These are phyloP conservation scores for Temnothorax unifasciatus DNA, from an alignment of 2,888 invertebrate species.

Conservation along the genomic window DNA sequence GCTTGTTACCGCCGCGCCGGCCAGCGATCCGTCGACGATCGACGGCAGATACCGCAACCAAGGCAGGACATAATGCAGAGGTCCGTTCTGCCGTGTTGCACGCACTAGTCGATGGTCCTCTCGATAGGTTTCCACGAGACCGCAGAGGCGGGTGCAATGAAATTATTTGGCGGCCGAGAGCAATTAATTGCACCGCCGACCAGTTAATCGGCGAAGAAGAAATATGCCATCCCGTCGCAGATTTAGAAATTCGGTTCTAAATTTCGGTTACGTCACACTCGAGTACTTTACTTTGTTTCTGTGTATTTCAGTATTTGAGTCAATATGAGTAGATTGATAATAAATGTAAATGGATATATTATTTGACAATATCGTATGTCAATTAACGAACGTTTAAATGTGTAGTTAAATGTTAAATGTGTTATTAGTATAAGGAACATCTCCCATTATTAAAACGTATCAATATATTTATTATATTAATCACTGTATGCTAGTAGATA, in stretches of 20 bases:
- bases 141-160: constrained; percentile 50
- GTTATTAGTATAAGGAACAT: not conserved
- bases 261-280: constrained; percentile 18
- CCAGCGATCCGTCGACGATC: constrained; percentile 37
- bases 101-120: constrained; percentile 32
- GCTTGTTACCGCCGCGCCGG: constrained; percentile 25
- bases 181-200: constrained; percentile 55
- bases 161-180: constrained; percentile 56
- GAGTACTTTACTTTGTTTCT: not conserved
- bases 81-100: constrained; percentile 35
- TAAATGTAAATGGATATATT: not conserved
- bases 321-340: not conserved
- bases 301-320: not conserved
- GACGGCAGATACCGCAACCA: constrained; percentile 50
- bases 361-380: not conserved
- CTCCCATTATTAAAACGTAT: not conserved
- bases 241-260: not conserved
- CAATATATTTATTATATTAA: constrained; percentile 3
- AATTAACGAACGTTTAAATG: too few species aligned
- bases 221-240: constrained; percentile 10
- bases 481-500: not conserved
- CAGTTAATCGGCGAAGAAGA: constrained; percentile 53
- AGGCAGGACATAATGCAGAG: constrained; percentile 47
- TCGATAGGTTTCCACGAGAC: constrained; percentile 52
- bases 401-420: too few species aligned